phyloP scores from a whole-genome alignment of 1,140 invertebrate species.

The Zaprionus gabonicus region DNA sequence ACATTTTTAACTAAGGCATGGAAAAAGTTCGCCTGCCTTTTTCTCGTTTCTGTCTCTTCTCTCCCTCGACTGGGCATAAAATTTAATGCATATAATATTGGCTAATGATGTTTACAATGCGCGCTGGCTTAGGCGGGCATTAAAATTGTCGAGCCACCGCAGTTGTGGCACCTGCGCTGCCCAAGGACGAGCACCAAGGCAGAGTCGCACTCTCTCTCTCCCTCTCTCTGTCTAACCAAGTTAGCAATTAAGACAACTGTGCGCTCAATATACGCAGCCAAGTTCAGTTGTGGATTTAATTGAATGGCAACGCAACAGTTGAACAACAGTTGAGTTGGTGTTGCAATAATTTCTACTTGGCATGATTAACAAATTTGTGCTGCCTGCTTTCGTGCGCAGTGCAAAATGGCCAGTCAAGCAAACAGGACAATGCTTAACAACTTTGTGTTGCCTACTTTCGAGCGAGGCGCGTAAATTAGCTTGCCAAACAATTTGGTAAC shows the following conservation, averaged over 20 bases:
- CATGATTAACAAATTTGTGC: not conserved
- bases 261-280: conserved; percentile 41
- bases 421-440: conserved; percentile 8
- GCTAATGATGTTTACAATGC: conserved; percentile 84
- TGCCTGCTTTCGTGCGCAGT: not conserved
- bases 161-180: conserved; percentile 70
- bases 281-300: conserved; percentile 43
- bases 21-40: conserved; percentile 73
- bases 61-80: conserved; percentile 65
- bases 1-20: conserved; percentile 80
- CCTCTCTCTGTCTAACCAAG: conserved; percentile 44
- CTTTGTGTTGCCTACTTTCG: conserved; percentile 31
- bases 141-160: conserved; percentile 79
- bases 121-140: conserved; percentile 78
- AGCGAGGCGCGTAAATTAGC: conserved; percentile 46
- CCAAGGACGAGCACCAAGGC: conserved; percentile 6
- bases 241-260: conserved; percentile 70
- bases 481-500: conserved; percentile 73
- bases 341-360: not conserved
- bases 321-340: not conserved
- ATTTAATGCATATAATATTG: conserved; percentile 85
- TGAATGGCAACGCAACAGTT: conserved; percentile 29
- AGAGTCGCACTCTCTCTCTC: not conserved
- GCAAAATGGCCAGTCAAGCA: not conserved
- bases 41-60: conserved; percentile 44